Evolutionary conservation across 2,888 invertebrate species (phyloP).

Genomic region (Caenorhabditis sinica): DNA sequence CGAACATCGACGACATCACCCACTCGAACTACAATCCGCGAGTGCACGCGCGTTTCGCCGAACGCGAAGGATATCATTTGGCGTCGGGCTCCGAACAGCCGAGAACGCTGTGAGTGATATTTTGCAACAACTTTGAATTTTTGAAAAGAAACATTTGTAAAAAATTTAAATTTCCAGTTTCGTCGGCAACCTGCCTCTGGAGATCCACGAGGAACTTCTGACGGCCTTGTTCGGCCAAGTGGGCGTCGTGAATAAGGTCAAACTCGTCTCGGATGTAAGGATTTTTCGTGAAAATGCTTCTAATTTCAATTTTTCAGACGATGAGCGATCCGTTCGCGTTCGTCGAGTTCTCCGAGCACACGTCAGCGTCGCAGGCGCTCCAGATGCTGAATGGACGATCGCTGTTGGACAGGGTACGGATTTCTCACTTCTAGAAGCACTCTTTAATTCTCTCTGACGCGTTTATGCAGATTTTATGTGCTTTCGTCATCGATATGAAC

Average conservation of each 20-base stretch:
- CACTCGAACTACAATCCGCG: slow-evolving; percentile 79
- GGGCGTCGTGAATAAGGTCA: slow-evolving; percentile 97
- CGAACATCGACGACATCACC: neutral
- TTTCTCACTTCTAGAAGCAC: slow-evolving; percentile 1
- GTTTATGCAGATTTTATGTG: too few species aligned
- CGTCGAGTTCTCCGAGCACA: slow-evolving; percentile 97
- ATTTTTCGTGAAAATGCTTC: neutral
- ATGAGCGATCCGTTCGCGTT: slow-evolving; percentile 99
- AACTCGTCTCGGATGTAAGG: slow-evolving; percentile 94
- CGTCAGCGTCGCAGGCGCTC: slow-evolving; percentile 95
- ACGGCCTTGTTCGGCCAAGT: slow-evolving; percentile 93
- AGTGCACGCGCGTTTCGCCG: slow-evolving; percentile 79
- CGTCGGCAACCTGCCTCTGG: slow-evolving; percentile 85
- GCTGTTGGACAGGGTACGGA: slow-evolving; percentile 91
- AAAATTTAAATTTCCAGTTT: slow-evolving; percentile 83
- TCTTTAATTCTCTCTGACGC: neutral
- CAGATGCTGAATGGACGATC: slow-evolving; percentile 99
- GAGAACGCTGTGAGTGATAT: slow-evolving; percentile 77
- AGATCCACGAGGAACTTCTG: slow-evolving; percentile 85
- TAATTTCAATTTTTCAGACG: slow-evolving; percentile 86
- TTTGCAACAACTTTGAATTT: slow-evolving; percentile 20
- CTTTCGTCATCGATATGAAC: too few species aligned
- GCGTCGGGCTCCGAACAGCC: slow-evolving; percentile 76
- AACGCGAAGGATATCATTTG: slow-evolving; percentile 80
- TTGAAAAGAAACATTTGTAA: neutral